Evolutionary conservation across 2,113 vertebrate species (phyloP).

Genomic region (Phainopepla nitens): DNA sequence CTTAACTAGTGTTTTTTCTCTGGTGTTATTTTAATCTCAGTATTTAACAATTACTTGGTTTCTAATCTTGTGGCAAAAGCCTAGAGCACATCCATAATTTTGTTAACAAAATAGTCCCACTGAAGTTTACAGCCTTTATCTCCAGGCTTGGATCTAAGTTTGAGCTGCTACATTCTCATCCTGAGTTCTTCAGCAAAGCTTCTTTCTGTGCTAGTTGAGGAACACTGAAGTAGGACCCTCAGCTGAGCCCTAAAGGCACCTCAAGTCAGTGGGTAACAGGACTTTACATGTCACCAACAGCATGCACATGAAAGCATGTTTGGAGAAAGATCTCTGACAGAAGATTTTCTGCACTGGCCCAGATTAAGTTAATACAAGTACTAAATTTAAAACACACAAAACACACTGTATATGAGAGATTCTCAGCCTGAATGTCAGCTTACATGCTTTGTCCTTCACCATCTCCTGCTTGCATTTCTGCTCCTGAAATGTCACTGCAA

Average conservation of each 20-base stretch:
- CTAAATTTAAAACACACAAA: neutral
- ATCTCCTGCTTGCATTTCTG: neutral
- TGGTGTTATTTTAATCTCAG: neutral
- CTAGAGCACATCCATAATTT: neutral
- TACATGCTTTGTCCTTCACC: neutral
- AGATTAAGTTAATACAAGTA: neutral
- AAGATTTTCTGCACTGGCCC: neutral
- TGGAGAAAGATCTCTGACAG: neutral
- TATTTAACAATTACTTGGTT: neutral
- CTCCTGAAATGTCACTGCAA: conserved; percentile 34
- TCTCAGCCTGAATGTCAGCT: conserved; percentile 35
- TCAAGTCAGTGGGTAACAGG: neutral
- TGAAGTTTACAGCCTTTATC: neutral
- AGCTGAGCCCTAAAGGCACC: neutral
- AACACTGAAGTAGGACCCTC: neutral
- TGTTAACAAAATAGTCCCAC: neutral
- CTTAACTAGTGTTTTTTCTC: neutral
- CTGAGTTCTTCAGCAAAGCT: neutral
- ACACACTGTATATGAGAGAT: neutral
- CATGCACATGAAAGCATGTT: neutral
- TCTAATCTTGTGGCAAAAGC: neutral
- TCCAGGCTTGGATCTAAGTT: neutral
- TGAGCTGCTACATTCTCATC: neutral
- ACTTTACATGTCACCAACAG: neutral
- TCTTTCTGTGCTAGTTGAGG: neutral